Evolutionary conservation across 2,888 invertebrate species (phyloP).

Genomic region (Lingula anatina): DNA sequence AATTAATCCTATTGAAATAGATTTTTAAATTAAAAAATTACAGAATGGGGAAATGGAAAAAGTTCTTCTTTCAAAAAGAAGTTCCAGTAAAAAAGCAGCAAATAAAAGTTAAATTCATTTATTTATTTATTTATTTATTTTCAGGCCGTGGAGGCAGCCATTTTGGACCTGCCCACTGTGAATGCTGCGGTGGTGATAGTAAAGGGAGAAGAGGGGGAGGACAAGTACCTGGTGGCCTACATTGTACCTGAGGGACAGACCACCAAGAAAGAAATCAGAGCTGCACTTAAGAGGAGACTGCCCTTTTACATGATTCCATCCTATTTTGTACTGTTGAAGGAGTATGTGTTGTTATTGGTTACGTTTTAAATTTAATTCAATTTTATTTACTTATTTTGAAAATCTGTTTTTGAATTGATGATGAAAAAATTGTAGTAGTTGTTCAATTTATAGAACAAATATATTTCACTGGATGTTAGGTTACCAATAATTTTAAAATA

Average conservation of each 20-base stretch:
- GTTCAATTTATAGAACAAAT: too few species aligned
- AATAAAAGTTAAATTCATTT: not conserved
- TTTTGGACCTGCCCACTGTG: conserved; percentile 45
- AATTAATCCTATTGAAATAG: too few species aligned
- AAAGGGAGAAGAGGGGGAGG: conserved; percentile 51
- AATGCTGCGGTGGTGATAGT: conserved; percentile 47
- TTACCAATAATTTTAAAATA: too few species aligned
- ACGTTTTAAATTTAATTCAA: not conserved
- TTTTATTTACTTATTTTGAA: not conserved
- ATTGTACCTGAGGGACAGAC: conserved; percentile 42
- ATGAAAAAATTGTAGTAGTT: not conserved
- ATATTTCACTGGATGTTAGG: too few species aligned
- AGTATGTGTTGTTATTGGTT: conserved; percentile 21
- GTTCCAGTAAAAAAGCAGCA: too few species aligned
- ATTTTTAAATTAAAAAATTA: too few species aligned
- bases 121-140: conserved; percentile 1
- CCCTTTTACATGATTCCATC: conserved; percentile 55
- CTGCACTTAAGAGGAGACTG: conserved; percentile 46
- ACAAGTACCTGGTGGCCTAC: conserved; percentile 52
- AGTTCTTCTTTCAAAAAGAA: too few species aligned
- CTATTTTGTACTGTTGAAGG: conserved; percentile 45
- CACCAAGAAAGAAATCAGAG: conserved; percentile 45
- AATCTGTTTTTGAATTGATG: not conserved
- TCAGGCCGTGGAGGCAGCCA: conserved; percentile 51
- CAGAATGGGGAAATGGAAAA: too few species aligned